Conservation (phyloP, 2,797 vertebrate species). For the Cyclopterus lumpus region DNA sequence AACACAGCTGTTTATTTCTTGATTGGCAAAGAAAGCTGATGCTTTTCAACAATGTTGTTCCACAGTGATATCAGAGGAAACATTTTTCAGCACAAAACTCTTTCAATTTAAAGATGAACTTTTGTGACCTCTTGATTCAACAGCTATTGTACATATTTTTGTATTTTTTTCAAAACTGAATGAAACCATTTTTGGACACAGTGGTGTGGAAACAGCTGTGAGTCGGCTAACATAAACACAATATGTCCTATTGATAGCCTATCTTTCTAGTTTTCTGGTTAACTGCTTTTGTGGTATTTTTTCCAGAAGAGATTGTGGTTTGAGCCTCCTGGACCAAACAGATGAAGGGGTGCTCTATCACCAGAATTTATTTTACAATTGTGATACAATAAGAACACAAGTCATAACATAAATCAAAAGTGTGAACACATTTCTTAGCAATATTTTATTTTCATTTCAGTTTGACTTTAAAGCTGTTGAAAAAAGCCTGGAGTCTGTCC, state of each 20-base stretch:
- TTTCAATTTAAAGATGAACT: no score
- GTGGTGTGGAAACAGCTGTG: background rate
- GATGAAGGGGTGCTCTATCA: background rate
- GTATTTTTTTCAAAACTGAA: no score
- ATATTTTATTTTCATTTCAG: background rate
- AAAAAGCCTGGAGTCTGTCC: constrained; percentile 42
- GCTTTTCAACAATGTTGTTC: background rate
- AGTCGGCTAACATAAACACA: background rate
- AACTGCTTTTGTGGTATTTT: background rate
- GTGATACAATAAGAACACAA: background rate
- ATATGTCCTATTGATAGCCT: no score
- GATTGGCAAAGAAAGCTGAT: constrained; percentile 13
- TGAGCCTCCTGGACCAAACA: background rate
- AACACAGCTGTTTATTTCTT: constrained; percentile 33
- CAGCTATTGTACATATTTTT: no score
- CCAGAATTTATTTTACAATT: background rate
- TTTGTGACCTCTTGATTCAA: no score
- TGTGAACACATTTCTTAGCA: background rate
- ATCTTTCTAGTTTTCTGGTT: background rate
- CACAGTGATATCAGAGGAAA: background rate
- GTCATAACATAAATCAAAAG: background rate
- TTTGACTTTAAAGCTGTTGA: constrained; percentile 13
- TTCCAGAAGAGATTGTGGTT: background rate
- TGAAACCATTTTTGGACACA: no score
- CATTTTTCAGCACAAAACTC: constrained; percentile 1